Evolutionary conservation across 2,113 vertebrate species (phyloP), one percentile per base, ranked within the genome.

Genomic region (Silurus meridionalis): DNA sequence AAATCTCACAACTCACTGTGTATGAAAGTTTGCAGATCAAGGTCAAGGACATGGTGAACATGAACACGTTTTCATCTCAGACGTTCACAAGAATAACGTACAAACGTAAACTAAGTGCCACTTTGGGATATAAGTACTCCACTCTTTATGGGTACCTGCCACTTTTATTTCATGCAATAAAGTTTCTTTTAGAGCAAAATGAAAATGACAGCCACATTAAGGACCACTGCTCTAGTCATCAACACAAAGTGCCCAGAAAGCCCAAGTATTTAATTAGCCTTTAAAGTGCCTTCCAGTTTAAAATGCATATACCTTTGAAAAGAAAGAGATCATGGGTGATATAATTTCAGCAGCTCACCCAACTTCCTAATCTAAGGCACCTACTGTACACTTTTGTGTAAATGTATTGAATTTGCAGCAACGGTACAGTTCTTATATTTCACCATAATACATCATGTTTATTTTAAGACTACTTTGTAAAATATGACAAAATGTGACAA

Each of bases 151-250:
- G 80, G 85, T 72, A 50, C 87, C 85, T 86, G 63, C 61, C 87
- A 90, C 90, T 92, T 90, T 93, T 91, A 93, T 91, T 83, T 88
- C 81, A 82, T 85, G 84, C 91, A 92, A 92, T 93, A 92, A 92
- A 93, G 89, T 89, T 77, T 87, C 90, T 91, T 88, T 91, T 91
- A 90, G 90, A 91, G 86, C 86, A 89, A 91, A 84, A 92, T 90
- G 89, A 87, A 93, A 92, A 92, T 90, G 83, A 91, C 89, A 90
- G 91, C 89, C 85, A 89, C 88, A 93, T 92, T 91, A 90, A 86
- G 84, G 81, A 90, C 88, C 90, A 92, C 86, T 87, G 85, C 86
- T 89, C 85, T 88, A 83, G 83, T 88, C 87, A 93, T 93, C 89
- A 91, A 87, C 60, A 85, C 72, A 88, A 87, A 93, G 90, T 91